A percentile compares a stretch with the other conserved stretches of the same genome.
These are phyloP conservation scores for Chelon auratus DNA, from an alignment of 2,797 vertebrate genomes.

Conservation along the genomic window DNA sequence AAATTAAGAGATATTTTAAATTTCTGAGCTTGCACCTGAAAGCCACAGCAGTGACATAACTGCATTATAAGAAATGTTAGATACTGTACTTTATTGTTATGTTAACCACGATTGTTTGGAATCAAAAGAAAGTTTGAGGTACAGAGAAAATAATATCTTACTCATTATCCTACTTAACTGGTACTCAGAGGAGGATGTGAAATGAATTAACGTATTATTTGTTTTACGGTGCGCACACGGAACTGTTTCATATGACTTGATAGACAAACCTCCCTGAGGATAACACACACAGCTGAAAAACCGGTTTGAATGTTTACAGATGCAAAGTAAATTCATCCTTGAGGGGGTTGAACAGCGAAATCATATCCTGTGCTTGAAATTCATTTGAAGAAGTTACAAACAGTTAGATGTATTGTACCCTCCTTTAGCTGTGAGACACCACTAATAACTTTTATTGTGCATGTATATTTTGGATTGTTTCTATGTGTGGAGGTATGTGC, in stretches of 20 bases:
- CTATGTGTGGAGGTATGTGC: background rate
- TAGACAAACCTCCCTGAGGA: constrained; percentile 13
- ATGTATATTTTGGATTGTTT: background rate
- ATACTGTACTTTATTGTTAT: background rate
- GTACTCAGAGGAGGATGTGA: background rate
- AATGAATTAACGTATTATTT: background rate
- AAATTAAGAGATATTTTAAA: background rate
- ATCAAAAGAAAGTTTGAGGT: too few species aligned
- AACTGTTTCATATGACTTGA: background rate
- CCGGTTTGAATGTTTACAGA: constrained; percentile 62
- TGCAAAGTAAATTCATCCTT: constrained; percentile 7
- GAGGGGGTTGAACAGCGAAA: constrained; percentile 18
- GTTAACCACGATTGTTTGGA: background rate
- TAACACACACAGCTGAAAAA: constrained; percentile 32
- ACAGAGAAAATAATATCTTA: background rate
- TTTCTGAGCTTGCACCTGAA: background rate
- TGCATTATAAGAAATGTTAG: background rate
- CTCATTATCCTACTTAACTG: background rate
- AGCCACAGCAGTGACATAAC: background rate
- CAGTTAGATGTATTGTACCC: background rate
- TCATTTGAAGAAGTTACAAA: background rate
- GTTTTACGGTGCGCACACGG: background rate
- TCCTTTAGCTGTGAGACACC: background rate
- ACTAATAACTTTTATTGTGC: background rate
- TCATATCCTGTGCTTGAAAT: background rate